These are phyloP conservation scores for Sciaenops ocellatus DNA, from an alignment of 2,797 vertebrate genomes.

Conservation along the genomic window DNA sequence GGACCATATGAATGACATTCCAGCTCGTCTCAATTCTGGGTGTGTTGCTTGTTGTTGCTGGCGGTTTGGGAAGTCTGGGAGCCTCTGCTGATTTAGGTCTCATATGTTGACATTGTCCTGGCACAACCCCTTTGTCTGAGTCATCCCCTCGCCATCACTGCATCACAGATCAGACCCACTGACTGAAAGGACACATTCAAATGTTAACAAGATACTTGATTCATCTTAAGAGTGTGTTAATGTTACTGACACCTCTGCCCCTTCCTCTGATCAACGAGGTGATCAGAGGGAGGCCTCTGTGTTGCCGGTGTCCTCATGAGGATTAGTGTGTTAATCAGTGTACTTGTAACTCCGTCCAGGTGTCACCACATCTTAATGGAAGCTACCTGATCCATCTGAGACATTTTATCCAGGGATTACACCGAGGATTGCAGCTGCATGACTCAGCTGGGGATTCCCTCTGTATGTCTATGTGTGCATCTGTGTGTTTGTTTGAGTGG, in stretches of 20 bases:
- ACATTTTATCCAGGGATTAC: constrained; percentile 67
- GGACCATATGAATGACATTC: constrained; percentile 85
- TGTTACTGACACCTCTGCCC: neutral
- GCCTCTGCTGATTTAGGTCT: constrained; percentile 75
- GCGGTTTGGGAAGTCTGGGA: constrained; percentile 84
- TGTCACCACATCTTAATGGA: constrained; percentile 51
- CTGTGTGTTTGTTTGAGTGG: neutral
- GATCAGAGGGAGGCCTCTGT: neutral
- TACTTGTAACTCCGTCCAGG: constrained; percentile 43
- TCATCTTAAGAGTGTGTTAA: neutral
- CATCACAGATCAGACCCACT: constrained; percentile 25
- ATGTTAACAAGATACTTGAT: neutral
- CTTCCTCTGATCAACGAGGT: too few species aligned
- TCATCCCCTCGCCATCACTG: constrained; percentile 53
- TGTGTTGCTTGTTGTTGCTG: constrained; percentile 82
- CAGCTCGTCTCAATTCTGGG: constrained; percentile 72
- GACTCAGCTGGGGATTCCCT: constrained; percentile 78
- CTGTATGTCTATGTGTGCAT: constrained; percentile 3
- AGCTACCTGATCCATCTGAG: constrained; percentile 55
- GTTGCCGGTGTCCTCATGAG: constrained; percentile 43
- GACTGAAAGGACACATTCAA: constrained; percentile 15
- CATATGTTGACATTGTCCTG: constrained; percentile 76
- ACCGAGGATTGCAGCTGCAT: constrained; percentile 54
- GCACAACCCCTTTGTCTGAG: constrained; percentile 70
- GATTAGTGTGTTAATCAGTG: constrained; percentile 16